Conservation (phyloP, 2,797 vertebrate species). For the Tragelaphus eurycerus region DNA sequence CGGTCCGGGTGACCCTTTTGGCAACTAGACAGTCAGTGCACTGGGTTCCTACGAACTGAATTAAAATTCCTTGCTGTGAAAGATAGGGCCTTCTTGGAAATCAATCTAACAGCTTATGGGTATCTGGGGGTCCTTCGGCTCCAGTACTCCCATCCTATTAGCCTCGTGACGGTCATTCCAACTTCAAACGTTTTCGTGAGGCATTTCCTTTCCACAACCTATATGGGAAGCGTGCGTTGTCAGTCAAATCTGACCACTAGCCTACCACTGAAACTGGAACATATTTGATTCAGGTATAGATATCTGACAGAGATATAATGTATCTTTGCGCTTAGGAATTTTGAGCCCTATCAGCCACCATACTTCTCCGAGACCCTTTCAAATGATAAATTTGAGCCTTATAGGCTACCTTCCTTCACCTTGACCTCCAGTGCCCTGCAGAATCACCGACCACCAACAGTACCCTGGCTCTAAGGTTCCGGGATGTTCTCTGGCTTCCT, state of each 20-base stretch:
- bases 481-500: background rate
- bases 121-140: background rate
- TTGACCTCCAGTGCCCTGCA: background rate
- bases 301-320: background rate
- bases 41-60: background rate
- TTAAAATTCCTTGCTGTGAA: background rate
- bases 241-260: background rate
- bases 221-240: background rate
- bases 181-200: background rate
- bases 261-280: background rate
- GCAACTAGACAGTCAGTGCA: background rate
- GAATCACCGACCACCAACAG: background rate
- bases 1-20: background rate
- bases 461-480: background rate
- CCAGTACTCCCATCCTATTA: background rate
- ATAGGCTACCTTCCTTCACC: background rate
- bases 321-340: background rate
- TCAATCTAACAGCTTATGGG: too few species aligned
- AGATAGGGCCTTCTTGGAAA: background rate
- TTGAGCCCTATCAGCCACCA: background rate
- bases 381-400: background rate
- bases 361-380: accelerated
- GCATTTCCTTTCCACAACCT: background rate
- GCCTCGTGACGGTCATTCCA: background rate
- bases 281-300: background rate